Evolutionary conservation across 2,113 vertebrate species (phyloP), one percentile per base, ranked within the genome.

Genomic region (Helogale parvula): DNA sequence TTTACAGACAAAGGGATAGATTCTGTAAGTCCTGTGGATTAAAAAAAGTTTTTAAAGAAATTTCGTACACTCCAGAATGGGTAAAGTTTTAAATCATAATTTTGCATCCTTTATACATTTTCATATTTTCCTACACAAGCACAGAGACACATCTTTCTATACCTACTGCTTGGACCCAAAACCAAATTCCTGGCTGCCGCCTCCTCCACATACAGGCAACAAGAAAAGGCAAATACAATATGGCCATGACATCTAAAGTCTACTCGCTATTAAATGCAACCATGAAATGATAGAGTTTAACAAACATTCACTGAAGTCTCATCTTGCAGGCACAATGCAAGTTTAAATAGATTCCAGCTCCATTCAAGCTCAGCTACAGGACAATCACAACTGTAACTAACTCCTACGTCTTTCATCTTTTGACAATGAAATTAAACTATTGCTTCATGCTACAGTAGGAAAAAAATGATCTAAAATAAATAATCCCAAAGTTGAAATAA

Each of bases 391-490:
- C 90, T 97, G 90, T 94, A 60, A 88, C 15, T 60, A 97, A 92
- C 95, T 54, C 90, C 72, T 79, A 94, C 79, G 31, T 91, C 92
- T 97, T 97, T 97, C 97, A 96, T 69, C 74, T 96, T 71, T 91
- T 87, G 96, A 98, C 95, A 98, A 98, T 96, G 97, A 98, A 97
- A 98, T 97, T 95, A 83, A 98, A 98, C 95, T 83, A 88, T 92
- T 96, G 88, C 71, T 98, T 95, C 60, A 97, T 95, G 90, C 94
- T 97, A 93, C 63, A 47, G 81, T 80, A 82, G 66, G 74, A 86
- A 88, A 87, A 87, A 96, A 96, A 96, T 82, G 85, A n/a, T 96
- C 80, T 88, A 90, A 97, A 97, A 97, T 97, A 98, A 97, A 97
- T 97, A 97, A 97, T 96, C 92, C 33, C 66, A 7, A 86, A 83